phyloP scores from a whole-genome alignment of 2,797 vertebrate genomes.

The Xenops minutus region DNA sequence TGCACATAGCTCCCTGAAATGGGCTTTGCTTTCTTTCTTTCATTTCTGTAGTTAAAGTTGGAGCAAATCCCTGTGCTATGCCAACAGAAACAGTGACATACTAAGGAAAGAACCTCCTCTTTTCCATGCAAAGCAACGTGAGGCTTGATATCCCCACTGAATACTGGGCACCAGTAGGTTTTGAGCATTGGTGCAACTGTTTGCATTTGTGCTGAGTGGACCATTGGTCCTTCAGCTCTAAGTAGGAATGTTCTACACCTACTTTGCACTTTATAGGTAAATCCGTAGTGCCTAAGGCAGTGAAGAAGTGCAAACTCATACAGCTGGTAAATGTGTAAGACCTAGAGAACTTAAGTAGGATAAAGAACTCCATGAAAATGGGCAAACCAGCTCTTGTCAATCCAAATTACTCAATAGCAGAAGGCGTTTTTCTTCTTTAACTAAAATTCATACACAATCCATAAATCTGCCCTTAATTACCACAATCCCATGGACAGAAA shows the following conservation, averaged over 20 bases:
- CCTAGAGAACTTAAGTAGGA: neutral
- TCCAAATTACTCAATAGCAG: neutral
- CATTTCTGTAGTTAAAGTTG: neutral
- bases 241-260: neutral
- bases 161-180: neutral
- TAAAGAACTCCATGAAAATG: neutral
- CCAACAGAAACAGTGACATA: neutral
- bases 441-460: neutral
- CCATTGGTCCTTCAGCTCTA: neutral
- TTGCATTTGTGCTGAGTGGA: neutral
- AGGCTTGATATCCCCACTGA: neutral
- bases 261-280: neutral
- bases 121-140: accelerated
- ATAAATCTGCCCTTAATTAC: neutral
- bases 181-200: neutral
- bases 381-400: neutral
- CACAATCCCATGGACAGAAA: neutral
- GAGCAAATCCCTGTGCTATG: neutral
- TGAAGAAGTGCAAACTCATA: neutral
- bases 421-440: neutral
- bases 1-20: neutral
- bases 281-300: neutral
- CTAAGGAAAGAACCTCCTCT: neutral
- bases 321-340: neutral
- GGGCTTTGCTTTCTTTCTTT: neutral